Conservation (phyloP, 2,113 vertebrate species). For the Sapayoa aenigma region DNA sequence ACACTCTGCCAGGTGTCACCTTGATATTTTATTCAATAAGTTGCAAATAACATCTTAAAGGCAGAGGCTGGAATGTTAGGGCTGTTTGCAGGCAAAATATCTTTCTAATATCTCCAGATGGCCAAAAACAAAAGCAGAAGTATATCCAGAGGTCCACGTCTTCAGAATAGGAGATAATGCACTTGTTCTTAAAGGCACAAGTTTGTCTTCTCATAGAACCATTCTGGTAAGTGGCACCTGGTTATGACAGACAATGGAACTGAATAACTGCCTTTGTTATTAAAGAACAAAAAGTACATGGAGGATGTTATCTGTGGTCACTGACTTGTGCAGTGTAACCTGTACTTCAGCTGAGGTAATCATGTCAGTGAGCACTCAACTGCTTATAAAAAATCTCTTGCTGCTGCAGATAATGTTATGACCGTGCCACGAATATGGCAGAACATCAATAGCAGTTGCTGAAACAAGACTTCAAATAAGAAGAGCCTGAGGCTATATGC, state of each 20-base stretch:
- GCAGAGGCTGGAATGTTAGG: neutral
- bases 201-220: neutral
- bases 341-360: neutral
- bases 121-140: neutral
- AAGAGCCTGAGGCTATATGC: neutral
- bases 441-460: neutral
- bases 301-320: neutral
- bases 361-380: neutral
- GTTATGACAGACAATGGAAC: neutral
- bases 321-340: neutral
- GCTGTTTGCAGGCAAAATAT: neutral
- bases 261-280: neutral
- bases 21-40: neutral
- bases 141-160: neutral
- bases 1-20: neutral
- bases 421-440: neutral
- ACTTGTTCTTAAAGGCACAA: neutral
- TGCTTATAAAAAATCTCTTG: neutral
- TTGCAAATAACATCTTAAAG: neutral
- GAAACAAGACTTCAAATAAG: neutral
- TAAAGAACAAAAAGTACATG: accelerated
- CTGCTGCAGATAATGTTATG: neutral
- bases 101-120: neutral
- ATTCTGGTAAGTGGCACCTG: accelerated
- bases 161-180: neutral